Evolutionary conservation across 2,797 vertebrate species (phyloP), one percentile per base, ranked within the genome.

Genomic region (Ceryle rudis): DNA sequence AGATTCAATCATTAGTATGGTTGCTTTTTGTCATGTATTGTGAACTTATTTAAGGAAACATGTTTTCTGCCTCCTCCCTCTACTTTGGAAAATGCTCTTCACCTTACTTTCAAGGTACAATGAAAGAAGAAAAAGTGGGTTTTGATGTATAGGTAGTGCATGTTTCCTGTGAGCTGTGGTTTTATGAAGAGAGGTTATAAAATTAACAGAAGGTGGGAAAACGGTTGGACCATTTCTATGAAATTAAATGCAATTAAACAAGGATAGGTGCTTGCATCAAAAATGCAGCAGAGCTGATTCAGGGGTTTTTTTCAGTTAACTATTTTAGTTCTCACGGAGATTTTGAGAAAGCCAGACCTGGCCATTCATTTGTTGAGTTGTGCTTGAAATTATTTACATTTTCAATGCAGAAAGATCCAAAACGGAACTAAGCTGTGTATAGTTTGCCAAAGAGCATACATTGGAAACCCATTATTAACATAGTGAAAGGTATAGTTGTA

Each of bases 171-270:
- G 79, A 78, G 14, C 10, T 80, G 22, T 52, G 31, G 11, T 49
- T 88, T 92, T 86, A 70, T 22, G 11, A 8, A 6, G 62, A 89
- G 37, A 74, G 21, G 57, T 41, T 74, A 94, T 92, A 84, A 19
- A 88, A 6, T 66, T 67, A 93, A 91, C 69, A 95, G 73, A 58
- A 86, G 77, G 42, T 84, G 25, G 7, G 21, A 42, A 91, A 96
- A 95, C 66, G 22, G 84, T 84, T 65, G 23, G 39, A 95, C 93
- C 15, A 61, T 93, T 89, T 94, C 58, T 82, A 31, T 69, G 94
- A 62, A 91, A 95, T 90, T 94, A 46, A 95, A 92, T 90, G 93
- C 28, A 95, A 52, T 69, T 95, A 80, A 95, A 69, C 18, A 87
- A 61, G 77, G 78, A 49, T 89, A 97, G 62, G 57, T 91, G 51